Conservation (phyloP, 2,797 vertebrate species). For the Syndactyla subalaris region DNA sequence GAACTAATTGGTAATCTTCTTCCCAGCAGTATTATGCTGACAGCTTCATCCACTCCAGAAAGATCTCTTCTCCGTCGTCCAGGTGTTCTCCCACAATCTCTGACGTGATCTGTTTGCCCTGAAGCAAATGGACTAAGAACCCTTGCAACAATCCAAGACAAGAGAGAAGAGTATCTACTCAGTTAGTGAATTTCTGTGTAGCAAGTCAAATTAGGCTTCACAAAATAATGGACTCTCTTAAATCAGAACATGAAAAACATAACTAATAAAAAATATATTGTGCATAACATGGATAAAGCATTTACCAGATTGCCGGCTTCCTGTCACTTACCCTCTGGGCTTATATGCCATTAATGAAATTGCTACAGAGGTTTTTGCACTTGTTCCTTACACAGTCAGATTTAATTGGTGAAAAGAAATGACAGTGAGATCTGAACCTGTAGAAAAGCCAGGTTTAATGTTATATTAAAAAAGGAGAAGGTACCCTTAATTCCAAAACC, state of each 20-base stretch:
- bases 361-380: not conserved
- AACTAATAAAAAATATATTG: conserved; percentile 3
- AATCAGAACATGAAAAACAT: not conserved
- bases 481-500: not conserved
- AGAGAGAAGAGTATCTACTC: not conserved
- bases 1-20: too few relatives aligned
- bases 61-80: too few relatives aligned
- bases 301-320: conserved; percentile 27
- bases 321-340: conserved; percentile 9
- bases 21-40: too few relatives aligned
- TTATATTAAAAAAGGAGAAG: not conserved
- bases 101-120: not conserved
- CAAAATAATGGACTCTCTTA: not conserved
- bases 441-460: not conserved
- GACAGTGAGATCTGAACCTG: not conserved
- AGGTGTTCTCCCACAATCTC: too few relatives aligned
- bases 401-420: conserved; percentile 51
- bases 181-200: not conserved
- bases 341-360: conserved; percentile 30
- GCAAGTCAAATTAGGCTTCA: not conserved
- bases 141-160: not conserved
- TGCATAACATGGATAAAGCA: not conserved
- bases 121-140: not conserved
- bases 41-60: too few relatives aligned
- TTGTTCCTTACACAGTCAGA: conserved; percentile 11